Conservation (phyloP, 2,888 invertebrate genomes). For the Hydropsyche betteni region DNA sequence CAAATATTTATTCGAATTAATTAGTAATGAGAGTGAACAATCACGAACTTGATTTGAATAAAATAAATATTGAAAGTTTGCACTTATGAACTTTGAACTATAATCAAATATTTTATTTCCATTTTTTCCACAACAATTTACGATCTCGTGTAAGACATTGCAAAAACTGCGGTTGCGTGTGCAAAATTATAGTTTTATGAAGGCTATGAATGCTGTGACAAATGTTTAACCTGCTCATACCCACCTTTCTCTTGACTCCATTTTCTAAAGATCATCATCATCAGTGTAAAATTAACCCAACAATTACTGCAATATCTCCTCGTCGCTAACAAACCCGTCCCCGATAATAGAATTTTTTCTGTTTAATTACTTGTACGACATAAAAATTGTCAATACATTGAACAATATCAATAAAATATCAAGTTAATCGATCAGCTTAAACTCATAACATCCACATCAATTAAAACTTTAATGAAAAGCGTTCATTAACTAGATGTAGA, state of each 20-base stretch:
- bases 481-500: too few species aligned
- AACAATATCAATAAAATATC: too few species aligned
- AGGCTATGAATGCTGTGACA: background rate
- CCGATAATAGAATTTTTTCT: too few species aligned
- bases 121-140: background rate
- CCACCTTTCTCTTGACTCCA: slow-evolving; percentile 22
- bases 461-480: too few species aligned
- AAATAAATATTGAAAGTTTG: too few species aligned
- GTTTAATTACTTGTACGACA: too few species aligned
- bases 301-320: slow-evolving; percentile 2
- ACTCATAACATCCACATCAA: too few species aligned
- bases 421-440: too few species aligned
- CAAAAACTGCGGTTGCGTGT: background rate
- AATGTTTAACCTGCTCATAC: slow-evolving; percentile 22
- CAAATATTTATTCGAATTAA: slow-evolving; percentile 1
- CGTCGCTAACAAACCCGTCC: background rate
- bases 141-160: background rate
- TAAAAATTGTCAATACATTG: too few species aligned
- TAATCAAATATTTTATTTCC: background rate
- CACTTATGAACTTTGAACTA: slow-evolving; percentile 9
- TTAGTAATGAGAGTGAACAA: background rate
- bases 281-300: slow-evolving; percentile 11
- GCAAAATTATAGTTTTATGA: slow-evolving; percentile 10
- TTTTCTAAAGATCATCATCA: slow-evolving; percentile 20
- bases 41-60: too few species aligned